Base-by-base conservation (phyloP, 2,888 invertebrate species). In the Colostygia pectinataria region DNA sequence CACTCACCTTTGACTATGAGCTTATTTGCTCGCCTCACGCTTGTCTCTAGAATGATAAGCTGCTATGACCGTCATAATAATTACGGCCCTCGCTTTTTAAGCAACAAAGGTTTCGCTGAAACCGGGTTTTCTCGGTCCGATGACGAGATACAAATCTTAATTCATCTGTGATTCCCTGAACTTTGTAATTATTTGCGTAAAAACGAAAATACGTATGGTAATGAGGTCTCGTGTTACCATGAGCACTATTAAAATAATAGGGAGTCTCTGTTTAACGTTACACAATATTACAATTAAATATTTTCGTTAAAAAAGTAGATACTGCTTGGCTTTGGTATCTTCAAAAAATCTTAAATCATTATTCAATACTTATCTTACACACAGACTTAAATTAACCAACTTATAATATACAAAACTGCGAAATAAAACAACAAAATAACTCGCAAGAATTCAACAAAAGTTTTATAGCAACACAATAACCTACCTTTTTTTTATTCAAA, bases 141-240 rank as follows among this genome's bases (percentile, higher is more conserved):
- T 56, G 44, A 42, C 42, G 46, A 55, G 68, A 69, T 71, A 65
- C 46, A 34, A 55, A 68, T 73, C 63, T 68, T 58, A 60, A 64
- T 63, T 20, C 40, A 52, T 46, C 52, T 33, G 43, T 58, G 53
- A 66, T 68, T 63, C 65, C 55, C 57, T 59, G 51, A 49, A 59
- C 52, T 41, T 44, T 37, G 40, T 54, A 54, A 54, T 52, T 53
- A 49, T 45, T 48, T 39, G 46, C 29, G 36, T 25, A 36, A 44
- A 49, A 46, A 34, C 23, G 25, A 23, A 5, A 32, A 45, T 40
- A 1, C 2, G 40, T 23, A 36, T 39, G n/a, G 14, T 36, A 29
- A 37, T 12, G 18, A 28, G 29, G 12, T 15, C 7, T 37, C 13
- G 10, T n/a, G 28, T 44, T 24, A 36, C 36, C 2, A n/a, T 25